phyloP scores from a whole-genome alignment of 2,888 invertebrate species.

The Amphipoea oculea region DNA sequence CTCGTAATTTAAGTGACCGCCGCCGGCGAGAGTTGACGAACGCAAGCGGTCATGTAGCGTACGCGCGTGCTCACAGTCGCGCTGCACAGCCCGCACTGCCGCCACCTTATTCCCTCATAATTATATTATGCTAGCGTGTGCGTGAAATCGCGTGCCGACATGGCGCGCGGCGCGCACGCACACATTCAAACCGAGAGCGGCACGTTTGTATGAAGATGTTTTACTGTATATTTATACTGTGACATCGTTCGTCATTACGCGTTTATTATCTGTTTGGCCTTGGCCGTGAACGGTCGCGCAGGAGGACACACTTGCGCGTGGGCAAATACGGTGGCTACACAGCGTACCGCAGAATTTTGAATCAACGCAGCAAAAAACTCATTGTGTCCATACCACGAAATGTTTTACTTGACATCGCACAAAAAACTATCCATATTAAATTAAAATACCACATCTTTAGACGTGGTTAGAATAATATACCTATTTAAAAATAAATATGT shows the following conservation, averaged over 20 bases:
- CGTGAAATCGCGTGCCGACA: too few species aligned
- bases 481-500: conserved; percentile 43
- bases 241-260: conserved; percentile 86
- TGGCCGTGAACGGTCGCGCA: conserved; percentile 89
- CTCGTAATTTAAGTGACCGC: too few species aligned
- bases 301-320: conserved; percentile 80
- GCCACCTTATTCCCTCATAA: too few species aligned
- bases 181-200: too few species aligned
- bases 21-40: too few species aligned
- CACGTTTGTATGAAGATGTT: too few species aligned
- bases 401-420: conserved; percentile 61
- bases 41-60: too few species aligned
- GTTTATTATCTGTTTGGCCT: conserved; percentile 88
- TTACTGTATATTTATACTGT: too few species aligned
- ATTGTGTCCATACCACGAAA: conserved; percentile 70
- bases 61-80: too few species aligned
- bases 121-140: too few species aligned
- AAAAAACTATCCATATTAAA: conserved; percentile 67
- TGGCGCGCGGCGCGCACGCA: too few species aligned
- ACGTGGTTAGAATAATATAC: conserved; percentile 60
- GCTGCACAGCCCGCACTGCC: too few species aligned
- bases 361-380: conserved; percentile 70
- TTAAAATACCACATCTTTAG: conserved; percentile 63
- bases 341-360: conserved; percentile 73
- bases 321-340: conserved; percentile 76